Evolutionary conservation across 2,888 invertebrate genomes (phyloP).

Genomic region (Micropterix aruncella): DNA sequence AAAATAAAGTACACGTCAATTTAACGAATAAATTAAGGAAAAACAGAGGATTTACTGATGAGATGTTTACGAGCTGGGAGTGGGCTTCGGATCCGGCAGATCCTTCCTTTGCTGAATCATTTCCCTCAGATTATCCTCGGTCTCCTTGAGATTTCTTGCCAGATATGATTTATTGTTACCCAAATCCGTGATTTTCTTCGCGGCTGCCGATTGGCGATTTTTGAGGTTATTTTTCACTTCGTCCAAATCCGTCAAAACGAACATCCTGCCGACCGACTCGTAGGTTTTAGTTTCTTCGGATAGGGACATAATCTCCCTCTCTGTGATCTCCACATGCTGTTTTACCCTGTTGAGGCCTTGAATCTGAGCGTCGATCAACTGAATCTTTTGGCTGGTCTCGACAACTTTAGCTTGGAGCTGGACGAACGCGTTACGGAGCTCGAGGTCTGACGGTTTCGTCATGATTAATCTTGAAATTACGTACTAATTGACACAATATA

Average conservation of each 20-base stretch:
- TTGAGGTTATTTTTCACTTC: conserved; percentile 50
- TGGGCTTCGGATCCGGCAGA: conserved; percentile 17
- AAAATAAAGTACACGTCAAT: too few relatives aligned
- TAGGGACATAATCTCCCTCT: conserved; percentile 44
- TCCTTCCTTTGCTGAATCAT: conserved; percentile 58
- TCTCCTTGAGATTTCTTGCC: conserved; percentile 69
- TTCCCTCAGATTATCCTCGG: conserved; percentile 74
- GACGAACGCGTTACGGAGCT: conserved; percentile 58
- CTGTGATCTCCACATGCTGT: conserved; percentile 57
- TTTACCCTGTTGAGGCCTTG: conserved; percentile 50
- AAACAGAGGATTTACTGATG: not conserved
- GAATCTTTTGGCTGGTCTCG: conserved; percentile 66
- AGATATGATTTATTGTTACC: conserved; percentile 67
- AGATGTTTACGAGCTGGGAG: not conserved
- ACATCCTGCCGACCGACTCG: conserved; percentile 76
- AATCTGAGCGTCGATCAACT: conserved; percentile 65
- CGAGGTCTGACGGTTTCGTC: conserved; percentile 25
- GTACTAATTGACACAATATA: too few relatives aligned
- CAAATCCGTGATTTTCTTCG: conserved; percentile 55
- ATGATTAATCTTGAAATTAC: not conserved
- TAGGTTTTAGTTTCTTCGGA: conserved; percentile 55
- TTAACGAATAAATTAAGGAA: too few relatives aligned
- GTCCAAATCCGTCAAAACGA: conserved; percentile 52
- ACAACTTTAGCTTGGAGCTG: conserved; percentile 72
- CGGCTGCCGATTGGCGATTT: conserved; percentile 37